Base-by-base conservation (phyloP, 2,113 vertebrate genomes). In the Channa maculata region DNA sequence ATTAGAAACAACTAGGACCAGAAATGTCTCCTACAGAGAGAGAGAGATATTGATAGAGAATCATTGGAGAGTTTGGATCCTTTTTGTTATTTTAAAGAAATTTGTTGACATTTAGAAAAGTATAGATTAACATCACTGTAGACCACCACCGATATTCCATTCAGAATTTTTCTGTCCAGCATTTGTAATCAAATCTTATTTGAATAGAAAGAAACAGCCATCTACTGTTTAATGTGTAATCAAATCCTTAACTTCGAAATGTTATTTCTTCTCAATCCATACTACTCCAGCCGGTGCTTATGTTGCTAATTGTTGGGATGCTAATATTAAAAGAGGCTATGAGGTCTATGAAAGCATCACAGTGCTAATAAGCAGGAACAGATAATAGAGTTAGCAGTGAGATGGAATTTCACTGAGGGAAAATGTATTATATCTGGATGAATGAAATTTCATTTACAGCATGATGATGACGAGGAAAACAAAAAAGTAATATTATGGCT, bases 401-500 rank as follows among this genome's bases (percentile, higher is more conserved):
- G 71, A 63, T 48, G 14, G 10, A 81, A 77, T 77, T 24, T 24
- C 24, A 24, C 24, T 24, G 24, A 24, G 24, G 24, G 24, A 24
- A 24, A 24, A 24, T 24, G 24, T 24, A 24, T 24, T 24, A 24
- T 24, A 24, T 24, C 24, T 24, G 24, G 24, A 24, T 24, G 24
- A 24, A 24, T 24, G 24, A 24, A 24, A 24, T 24, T 75, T 55
- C 43, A 83, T 81, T 81, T 71, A 24, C 34, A 46, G 49, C 55
- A n/a, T 46, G 14, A 1, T 48, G n/a, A 10, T 8, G 57, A 59
- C 44, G 57, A 68, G 39, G 51, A 77, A 86, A 81, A 79, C 36
- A 67, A 67, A 75, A 75, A 41, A 62, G 36, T 79, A 81, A 83
- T 81, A 71, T 79, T 52, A 50, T 33, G 14, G 61, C 67, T 45